Percentiles rank a stretch among this genome's conserved stretches.
Conservation (phyloP, 2,113 vertebrate genomes). For the Microcebus tavaratra region DNA sequence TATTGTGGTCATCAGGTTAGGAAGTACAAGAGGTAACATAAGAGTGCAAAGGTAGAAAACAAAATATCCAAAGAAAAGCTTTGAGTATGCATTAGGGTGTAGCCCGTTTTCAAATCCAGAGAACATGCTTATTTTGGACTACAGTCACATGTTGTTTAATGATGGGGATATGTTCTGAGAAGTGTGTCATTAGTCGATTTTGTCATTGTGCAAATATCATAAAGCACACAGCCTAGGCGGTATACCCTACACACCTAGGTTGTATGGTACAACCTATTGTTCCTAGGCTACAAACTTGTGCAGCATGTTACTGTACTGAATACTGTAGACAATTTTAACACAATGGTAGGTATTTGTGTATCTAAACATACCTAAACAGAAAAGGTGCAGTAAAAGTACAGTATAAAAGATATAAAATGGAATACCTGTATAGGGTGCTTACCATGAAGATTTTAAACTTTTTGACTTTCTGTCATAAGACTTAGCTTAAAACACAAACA, state of each 20-base stretch:
- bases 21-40: neutral
- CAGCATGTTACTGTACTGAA: neutral
- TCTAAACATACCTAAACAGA: neutral
- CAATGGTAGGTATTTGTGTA: neutral
- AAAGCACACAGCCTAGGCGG: neutral
- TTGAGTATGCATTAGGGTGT: neutral
- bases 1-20: neutral
- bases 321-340: neutral
- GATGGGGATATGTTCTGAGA: neutral
- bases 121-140: neutral
- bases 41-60: neutral
- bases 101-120: neutral
- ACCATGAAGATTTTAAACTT: neutral
- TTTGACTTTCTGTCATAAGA: neutral
- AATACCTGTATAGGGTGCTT: neutral
- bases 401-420: neutral
- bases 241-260: neutral
- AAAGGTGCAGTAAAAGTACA: neutral
- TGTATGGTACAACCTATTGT: neutral
- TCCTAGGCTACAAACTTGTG: neutral
- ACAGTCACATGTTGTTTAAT: neutral
- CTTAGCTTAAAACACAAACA: neutral
- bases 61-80: neutral
- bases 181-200: neutral
- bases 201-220: neutral